A percentile compares a stretch with the other conserved stretches of the same genome.
Evolutionary conservation across 2,797 vertebrate genomes (phyloP).

Genomic region (Oceanodroma leucorhoa): DNA sequence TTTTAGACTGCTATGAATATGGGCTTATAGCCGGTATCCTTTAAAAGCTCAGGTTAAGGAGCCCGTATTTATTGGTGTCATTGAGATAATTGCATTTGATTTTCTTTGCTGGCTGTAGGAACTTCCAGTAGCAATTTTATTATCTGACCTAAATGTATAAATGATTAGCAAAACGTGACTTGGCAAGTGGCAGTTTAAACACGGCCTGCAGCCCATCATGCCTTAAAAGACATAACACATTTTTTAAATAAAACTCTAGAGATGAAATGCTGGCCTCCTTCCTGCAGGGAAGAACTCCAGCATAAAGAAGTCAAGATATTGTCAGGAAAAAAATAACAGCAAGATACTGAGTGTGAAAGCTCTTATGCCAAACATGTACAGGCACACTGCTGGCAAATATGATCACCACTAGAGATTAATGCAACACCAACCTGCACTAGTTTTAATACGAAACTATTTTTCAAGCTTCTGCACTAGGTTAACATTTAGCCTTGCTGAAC

Average conservation of each 20-base stretch:
- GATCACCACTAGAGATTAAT: background rate
- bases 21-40: background rate
- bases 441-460: background rate
- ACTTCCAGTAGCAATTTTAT: constrained; percentile 39
- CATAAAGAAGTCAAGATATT: background rate
- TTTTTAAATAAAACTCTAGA: background rate
- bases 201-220: background rate
- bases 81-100: constrained; percentile 37
- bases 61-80: background rate
- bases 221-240: background rate
- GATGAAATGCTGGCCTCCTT: background rate
- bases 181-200: constrained; percentile 19
- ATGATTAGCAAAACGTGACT: constrained; percentile 18
- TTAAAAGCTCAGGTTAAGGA: constrained; percentile 27
- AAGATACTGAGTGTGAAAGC: background rate
- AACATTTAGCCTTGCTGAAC: background rate
- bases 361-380: background rate
- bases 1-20: background rate
- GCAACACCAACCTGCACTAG: background rate
- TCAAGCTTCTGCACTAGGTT: background rate
- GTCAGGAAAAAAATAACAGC: background rate
- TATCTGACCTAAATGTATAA: background rate
- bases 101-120: constrained; percentile 22
- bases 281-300: background rate
- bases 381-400: background rate